Base-by-base conservation (phyloP, 2,797 vertebrate genomes). In the Streptopelia turtur region DNA sequence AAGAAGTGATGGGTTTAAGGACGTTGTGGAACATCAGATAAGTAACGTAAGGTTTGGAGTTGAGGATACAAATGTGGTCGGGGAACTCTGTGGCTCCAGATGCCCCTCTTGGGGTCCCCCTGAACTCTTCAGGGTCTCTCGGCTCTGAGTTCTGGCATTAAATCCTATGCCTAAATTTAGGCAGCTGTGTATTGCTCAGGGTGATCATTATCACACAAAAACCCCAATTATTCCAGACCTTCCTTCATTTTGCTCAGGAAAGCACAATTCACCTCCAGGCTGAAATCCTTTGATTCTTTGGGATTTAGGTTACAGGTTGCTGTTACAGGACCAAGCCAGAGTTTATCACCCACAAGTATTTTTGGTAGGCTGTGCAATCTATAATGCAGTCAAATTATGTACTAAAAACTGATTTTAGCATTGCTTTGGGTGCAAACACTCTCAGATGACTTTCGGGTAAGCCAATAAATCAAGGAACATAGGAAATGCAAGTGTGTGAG, bases 41-140 rank as follows among this genome's bases (percentile, higher is more conserved):
- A 93, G 37, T 7, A 78, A 41, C 0, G 2, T 35, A 25, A 61
- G 14, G 18, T 52, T 37, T 69, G 55, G 30, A 76, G 41, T 18
- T 61, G 18, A 35, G 17, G 57, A 88, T 24, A 16, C 6, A 1
- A 68, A 31, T 1, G 1, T 1, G 9, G n/a, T 16, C 11, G 31
- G 27, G 50, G 31, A 87, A 64, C 39, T 57, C 1, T 5, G 16
- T 33, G 65, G 61, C 33, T 87, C 61, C 59, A 71, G 16, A 10
- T 75, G 43, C 37, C 22, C 18, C 30, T 65, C 21, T 21, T 45
- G 43, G 21, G 1, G 8, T 33, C 15, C 17, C 30, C 6, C 16
- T 22, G 20, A 75, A 8, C 41, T 50, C 30, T 37, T 45, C 41
- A 57, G 6, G 15, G 15, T 37, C 65, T 89, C 23, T 7, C 65